Base-by-base conservation (phyloP, 2,888 invertebrate genomes). In the Platerodrilus igneus region DNA sequence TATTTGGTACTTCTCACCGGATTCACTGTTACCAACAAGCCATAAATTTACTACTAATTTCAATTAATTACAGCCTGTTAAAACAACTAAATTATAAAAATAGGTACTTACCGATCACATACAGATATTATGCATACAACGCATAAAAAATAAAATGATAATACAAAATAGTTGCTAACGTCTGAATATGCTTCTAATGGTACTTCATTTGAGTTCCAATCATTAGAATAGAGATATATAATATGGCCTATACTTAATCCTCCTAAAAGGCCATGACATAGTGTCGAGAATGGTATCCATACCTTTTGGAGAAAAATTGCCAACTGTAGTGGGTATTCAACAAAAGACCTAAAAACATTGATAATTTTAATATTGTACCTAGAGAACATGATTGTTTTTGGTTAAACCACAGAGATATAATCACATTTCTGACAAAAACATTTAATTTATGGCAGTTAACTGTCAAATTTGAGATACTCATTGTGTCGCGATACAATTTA, bases 211-310 rank as follows among this genome's bases (percentile, higher is more conserved):
- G 60, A 60, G 25, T 74, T 50, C 47, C 60, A 55, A 16, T 58
- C 71, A 0, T 75, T 76, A 45, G 73, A 73, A 49, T 74, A 70
- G 51, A 79, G 70, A 6, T 78, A 71, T 1, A 78, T 66, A 21
- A 76, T 69, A 48, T 79, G 79, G 62, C 78, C 74, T 14, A 79
- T 60, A 0, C 76, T 72, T 9, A 79, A 47, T 0, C 79, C 79
- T 0, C 75, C 79, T 1, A 79, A 66, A 3, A 79, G 64, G 0
- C 79, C 79, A 56, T 77, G 78, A 52, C 77, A 77, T 0, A 78
- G 70, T 0, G 70, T 68, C 0, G 76, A 73, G 4, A 71, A 64
- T 25, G 70, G 68, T 2, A 73, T 64, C 74, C 75, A 77, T 56
- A 68, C 66, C 59, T 70, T 70, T 50, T 79, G 79, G 1, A 71